Percentiles rank a stretch among this genome's conserved stretches.
Conservation (phyloP, 2,113 vertebrate genomes). For the Fukomys damarensis region DNA sequence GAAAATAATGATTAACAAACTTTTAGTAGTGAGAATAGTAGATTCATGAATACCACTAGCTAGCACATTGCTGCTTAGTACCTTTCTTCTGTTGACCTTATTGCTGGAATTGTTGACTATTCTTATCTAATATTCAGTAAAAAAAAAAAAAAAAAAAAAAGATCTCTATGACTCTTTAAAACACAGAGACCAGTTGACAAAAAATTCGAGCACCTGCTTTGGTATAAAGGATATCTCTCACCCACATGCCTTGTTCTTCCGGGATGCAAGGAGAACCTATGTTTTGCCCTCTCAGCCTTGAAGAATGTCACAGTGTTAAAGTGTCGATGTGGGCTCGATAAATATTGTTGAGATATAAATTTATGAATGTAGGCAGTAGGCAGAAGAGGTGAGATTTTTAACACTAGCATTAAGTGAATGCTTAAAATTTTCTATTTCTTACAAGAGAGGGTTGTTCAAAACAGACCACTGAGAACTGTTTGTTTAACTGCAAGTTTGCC, state of each 20-base stretch:
- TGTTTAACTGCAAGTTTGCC: constrained; percentile 66
- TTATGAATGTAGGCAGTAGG: constrained; percentile 5
- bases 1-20: neutral
- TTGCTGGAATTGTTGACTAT: constrained; percentile 13
- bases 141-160: too few species aligned
- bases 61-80: neutral
- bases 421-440: constrained; percentile 58
- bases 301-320: neutral
- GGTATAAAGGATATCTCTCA: neutral
- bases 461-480: constrained; percentile 68
- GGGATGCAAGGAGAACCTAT: neutral
- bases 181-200: constrained; percentile 42
- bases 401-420: neutral
- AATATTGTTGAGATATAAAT: constrained; percentile 33
- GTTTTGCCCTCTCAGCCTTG: neutral
- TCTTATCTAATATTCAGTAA: constrained; percentile 31
- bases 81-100: constrained; percentile 1
- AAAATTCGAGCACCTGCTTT: constrained; percentile 57
- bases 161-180: constrained; percentile 28
- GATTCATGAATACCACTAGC: neutral
- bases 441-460: constrained; percentile 35
- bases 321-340: neutral
- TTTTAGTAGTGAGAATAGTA: neutral
- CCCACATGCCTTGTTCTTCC: neutral
- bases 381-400: constrained; percentile 12